Evolutionary conservation across 2,888 invertebrate species (phyloP).

Genomic region (Siphonodentalium dalli): DNA sequence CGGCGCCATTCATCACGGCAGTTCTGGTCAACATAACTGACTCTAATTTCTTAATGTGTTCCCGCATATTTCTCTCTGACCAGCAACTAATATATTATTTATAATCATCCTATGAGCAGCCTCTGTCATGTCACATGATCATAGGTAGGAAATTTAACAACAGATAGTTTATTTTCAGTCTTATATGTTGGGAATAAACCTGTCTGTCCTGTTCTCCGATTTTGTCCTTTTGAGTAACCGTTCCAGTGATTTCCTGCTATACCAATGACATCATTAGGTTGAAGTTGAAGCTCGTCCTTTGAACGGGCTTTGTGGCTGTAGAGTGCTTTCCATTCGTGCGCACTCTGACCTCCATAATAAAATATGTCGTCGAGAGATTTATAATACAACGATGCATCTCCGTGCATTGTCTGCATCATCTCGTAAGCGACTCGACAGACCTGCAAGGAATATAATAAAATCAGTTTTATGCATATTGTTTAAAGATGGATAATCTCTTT

Average conservation of each 20-base stretch:
- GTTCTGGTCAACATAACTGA: too few species aligned
- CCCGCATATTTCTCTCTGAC: too few species aligned
- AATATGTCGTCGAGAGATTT: slow-evolving; percentile 97
- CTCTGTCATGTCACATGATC: too few species aligned
- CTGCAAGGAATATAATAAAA: slow-evolving; percentile 66
- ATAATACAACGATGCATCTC: slow-evolving; percentile 76
- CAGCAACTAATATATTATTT: too few species aligned
- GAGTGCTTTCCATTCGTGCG: too few species aligned
- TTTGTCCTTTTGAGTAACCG: slow-evolving; percentile 91
- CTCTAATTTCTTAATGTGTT: too few species aligned
- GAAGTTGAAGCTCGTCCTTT: slow-evolving; percentile 78
- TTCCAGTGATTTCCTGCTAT: slow-evolving; percentile 98
- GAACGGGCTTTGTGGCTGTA: too few species aligned
- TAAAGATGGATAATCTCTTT: too few species aligned
- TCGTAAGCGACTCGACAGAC: slow-evolving; percentile 97
- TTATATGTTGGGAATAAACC: slow-evolving; percentile 69
- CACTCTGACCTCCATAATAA: slow-evolving; percentile 96
- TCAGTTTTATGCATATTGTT: too few species aligned
- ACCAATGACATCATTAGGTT: slow-evolving; percentile 82
- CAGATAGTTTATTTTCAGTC: slow-evolving; percentile 78
- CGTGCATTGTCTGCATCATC: slow-evolving; percentile 81
- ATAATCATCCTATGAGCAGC: too few species aligned
- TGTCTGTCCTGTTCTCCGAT: slow-evolving; percentile 78
- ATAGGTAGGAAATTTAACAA: slow-evolving; percentile 71
- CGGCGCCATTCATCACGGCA: too few species aligned